Conservation (phyloP, 2,888 invertebrate genomes). For the Lomographa bimaculata region DNA sequence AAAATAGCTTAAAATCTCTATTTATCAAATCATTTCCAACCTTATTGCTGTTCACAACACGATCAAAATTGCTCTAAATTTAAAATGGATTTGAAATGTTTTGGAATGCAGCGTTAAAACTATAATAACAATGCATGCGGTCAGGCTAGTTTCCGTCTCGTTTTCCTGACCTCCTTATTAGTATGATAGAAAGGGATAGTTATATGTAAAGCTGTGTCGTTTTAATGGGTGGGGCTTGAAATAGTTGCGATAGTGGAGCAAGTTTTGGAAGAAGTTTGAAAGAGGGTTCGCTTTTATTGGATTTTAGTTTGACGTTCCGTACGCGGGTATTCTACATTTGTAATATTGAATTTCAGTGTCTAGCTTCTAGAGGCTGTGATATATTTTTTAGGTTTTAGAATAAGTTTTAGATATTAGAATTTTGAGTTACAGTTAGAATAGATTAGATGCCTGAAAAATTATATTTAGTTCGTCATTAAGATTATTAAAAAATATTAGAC, state of each 20-base stretch:
- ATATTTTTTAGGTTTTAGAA: too few species aligned
- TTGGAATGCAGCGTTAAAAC: constrained; percentile 46
- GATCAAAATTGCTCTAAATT: constrained; percentile 19
- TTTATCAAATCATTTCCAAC: constrained; percentile 15
- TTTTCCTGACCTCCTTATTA: constrained; percentile 41
- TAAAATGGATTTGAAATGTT: constrained; percentile 33
- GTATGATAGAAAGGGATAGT: constrained; percentile 49
- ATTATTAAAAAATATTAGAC: too few species aligned
- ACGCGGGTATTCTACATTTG: constrained; percentile 48
- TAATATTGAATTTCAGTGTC: constrained; percentile 53
- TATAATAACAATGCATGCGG: constrained; percentile 75
- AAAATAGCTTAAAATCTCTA: constrained; percentile 35
- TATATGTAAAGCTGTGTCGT: constrained; percentile 42
- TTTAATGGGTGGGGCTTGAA: constrained; percentile 56
- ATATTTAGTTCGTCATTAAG: too few species aligned
- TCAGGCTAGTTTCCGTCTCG: constrained; percentile 57
- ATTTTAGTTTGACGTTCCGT: constrained; percentile 63
- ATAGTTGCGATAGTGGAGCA: constrained; percentile 75
- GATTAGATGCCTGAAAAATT: too few species aligned
- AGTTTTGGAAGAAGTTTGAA: constrained; percentile 78
- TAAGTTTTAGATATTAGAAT: too few species aligned
- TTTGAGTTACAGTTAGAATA: too few species aligned
- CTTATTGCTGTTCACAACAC: rapidly evolving
- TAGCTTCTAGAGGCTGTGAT: constrained; percentile 8
- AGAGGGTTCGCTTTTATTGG: constrained; percentile 76